These are phyloP conservation scores for Lepeophtheirus nordmannii DNA, from an alignment of 2,888 invertebrate genomes.

Conservation along the genomic window DNA sequence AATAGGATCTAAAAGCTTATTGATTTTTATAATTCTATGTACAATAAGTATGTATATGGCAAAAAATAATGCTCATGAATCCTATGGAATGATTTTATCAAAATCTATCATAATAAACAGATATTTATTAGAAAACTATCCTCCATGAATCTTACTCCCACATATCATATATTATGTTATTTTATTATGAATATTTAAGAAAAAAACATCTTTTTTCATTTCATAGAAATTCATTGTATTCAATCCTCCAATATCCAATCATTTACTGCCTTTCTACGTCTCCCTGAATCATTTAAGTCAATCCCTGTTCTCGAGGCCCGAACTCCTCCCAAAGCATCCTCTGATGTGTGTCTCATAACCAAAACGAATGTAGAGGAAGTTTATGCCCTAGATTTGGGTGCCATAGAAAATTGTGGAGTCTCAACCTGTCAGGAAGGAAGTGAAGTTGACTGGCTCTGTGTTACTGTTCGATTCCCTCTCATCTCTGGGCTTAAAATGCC, in stretches of 20 bases:
- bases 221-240: slow-evolving; percentile 29
- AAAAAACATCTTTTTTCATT: background rate
- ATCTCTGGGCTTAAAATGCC: slow-evolving; percentile 31
- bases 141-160: too few species aligned
- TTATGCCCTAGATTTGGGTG: slow-evolving; percentile 25
- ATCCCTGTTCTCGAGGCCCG: slow-evolving; percentile 27
- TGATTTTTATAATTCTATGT: too few species aligned
- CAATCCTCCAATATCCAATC: slow-evolving; percentile 27
- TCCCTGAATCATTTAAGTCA: slow-evolving; percentile 27
- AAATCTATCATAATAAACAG: too few species aligned
- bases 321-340: background rate
- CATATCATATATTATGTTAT: too few species aligned
- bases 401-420: slow-evolving; percentile 27
- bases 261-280: slow-evolving; percentile 29
- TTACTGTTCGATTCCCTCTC: slow-evolving; percentile 31
- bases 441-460: slow-evolving; percentile 31
- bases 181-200: background rate
- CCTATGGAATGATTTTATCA: too few species aligned
- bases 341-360: slow-evolving; percentile 25
- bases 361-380: slow-evolving; percentile 10
- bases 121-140: too few species aligned
- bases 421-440: slow-evolving; percentile 23
- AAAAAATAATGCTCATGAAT: too few species aligned
- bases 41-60: too few species aligned
- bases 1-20: too few species aligned